Conservation (phyloP, 2,888 invertebrate species). For the Polyommatus icarus region DNA sequence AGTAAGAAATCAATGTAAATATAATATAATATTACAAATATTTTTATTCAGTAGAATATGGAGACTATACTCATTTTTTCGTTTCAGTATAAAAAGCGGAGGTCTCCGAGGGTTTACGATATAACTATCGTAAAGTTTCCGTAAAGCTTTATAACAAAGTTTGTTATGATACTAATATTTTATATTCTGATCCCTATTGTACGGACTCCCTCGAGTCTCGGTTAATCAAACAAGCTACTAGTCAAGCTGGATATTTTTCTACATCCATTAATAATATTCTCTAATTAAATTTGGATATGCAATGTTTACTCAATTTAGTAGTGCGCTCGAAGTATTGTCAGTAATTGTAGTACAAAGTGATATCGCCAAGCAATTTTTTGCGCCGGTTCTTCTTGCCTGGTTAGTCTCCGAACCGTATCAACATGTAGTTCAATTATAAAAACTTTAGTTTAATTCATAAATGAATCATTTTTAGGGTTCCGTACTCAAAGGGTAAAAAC, state of each 20-base stretch:
- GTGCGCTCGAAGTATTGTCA: no score
- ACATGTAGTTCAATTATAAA: no score
- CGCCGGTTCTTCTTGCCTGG: no score
- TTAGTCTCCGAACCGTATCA: no score
- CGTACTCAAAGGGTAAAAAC: no score
- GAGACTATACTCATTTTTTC: not conserved
- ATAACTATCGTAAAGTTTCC: conserved; percentile 14
- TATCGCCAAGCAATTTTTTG: no score
- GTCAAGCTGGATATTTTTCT: not conserved
- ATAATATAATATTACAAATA: no score
- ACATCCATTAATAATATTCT: not conserved
- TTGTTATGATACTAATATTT: conserved; percentile 17
- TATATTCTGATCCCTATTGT: conserved; percentile 2
- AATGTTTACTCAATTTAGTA: no score
- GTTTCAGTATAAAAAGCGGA: not conserved
- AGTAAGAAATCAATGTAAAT: no score
- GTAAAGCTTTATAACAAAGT: conserved; percentile 19
- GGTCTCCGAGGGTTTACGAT: not conserved
- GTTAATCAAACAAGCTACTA: not conserved
- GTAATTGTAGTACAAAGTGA: no score
- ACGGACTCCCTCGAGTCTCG: not conserved
- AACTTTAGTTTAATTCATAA: no score
- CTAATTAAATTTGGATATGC: not conserved
- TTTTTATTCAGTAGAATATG: not conserved
- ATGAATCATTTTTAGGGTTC: no score